A percentile compares a stretch with the other conserved stretches of the same genome.
Conservation (phyloP, 2,797 vertebrate species). For the Scarus forsteni region DNA sequence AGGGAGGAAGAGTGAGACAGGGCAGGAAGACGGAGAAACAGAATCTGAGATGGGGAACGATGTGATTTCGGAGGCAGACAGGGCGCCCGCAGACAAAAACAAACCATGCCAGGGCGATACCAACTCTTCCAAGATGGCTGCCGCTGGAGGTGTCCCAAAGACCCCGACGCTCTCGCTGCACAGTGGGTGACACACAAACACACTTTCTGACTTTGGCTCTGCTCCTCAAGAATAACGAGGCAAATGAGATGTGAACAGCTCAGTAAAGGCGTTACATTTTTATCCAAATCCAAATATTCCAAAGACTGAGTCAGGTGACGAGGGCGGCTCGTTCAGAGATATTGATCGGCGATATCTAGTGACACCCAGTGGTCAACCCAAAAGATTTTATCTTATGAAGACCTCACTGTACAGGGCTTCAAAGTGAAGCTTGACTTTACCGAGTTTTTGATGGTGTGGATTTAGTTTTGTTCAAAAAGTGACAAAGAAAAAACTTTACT, state of each 20-base stretch:
- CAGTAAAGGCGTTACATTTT: constrained; percentile 39
- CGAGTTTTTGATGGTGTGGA: constrained; percentile 7
- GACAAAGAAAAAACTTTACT: neutral
- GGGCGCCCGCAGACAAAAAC: constrained; percentile 63
- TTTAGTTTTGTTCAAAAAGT: neutral
- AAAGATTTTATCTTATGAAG: constrained; percentile 67
- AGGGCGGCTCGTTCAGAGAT: constrained; percentile 59
- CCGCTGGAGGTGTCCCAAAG: constrained; percentile 65
- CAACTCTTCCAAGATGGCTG: constrained; percentile 81
- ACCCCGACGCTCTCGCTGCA: constrained; percentile 34
- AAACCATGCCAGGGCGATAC: constrained; percentile 70
- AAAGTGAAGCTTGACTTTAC: neutral
- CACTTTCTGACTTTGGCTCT: constrained; percentile 30
- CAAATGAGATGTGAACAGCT: constrained; percentile 22
- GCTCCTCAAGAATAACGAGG: constrained; percentile 17
- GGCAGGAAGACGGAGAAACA: constrained; percentile 12
- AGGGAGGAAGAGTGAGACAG: constrained; percentile 23
- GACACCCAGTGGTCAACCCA: constrained; percentile 79
- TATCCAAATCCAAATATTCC: constrained; percentile 58
- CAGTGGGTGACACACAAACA: constrained; percentile 55
- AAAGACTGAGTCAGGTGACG: constrained; percentile 43
- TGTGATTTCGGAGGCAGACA: constrained; percentile 53
- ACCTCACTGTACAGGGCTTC: constrained; percentile 1
- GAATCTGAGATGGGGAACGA: constrained; percentile 24
- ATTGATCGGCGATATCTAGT: constrained; percentile 82